A percentile compares a stretch with the other conserved stretches of the same genome.
phyloP scores from a whole-genome alignment of 2,888 invertebrate genomes.

The Cheilosia variabilis region DNA sequence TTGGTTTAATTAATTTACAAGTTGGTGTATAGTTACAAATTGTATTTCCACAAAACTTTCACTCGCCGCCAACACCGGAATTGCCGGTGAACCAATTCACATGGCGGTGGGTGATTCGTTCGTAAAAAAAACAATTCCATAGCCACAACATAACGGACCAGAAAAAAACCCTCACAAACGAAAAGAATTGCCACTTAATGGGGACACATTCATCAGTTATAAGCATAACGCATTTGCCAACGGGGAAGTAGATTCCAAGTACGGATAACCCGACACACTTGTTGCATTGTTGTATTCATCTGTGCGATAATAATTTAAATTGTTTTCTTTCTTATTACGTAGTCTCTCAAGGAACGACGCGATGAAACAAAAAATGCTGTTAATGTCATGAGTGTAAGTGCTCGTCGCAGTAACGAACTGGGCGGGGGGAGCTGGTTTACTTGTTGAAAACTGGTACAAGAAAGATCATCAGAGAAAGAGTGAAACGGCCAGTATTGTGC shows the following conservation, averaged over 20 bases:
- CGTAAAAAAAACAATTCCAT: background rate
- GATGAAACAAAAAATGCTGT: background rate
- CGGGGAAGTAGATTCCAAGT: constrained; percentile 33
- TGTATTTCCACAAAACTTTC: constrained; percentile 3
- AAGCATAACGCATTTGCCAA: constrained; percentile 32
- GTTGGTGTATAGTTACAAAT: background rate
- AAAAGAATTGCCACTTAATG: constrained; percentile 15
- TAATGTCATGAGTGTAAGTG: constrained; percentile 12
- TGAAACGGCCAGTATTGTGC: constrained; percentile 28
- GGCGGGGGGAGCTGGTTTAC: background rate
- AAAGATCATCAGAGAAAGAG: constrained; percentile 1
- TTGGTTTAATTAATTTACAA: background rate
- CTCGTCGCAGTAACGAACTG: background rate
- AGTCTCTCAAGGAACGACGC: background rate
- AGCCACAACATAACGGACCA: background rate
- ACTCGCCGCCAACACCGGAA: constrained; percentile 10
- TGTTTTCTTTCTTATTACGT: constrained; percentile 15
- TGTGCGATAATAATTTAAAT: constrained; percentile 10
- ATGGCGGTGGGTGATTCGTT: background rate
- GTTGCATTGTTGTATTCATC: constrained; percentile 28
- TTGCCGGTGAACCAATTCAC: constrained; percentile 5
- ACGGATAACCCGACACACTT: constrained; percentile 18
- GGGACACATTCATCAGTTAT: constrained; percentile 35
- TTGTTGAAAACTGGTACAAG: constrained; percentile 13
- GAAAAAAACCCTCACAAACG: background rate